A percentile compares a stretch with the other conserved stretches of the same genome.
phyloP scores from a whole-genome alignment of 2,888 invertebrate genomes.

The Incurvaria masculella region DNA sequence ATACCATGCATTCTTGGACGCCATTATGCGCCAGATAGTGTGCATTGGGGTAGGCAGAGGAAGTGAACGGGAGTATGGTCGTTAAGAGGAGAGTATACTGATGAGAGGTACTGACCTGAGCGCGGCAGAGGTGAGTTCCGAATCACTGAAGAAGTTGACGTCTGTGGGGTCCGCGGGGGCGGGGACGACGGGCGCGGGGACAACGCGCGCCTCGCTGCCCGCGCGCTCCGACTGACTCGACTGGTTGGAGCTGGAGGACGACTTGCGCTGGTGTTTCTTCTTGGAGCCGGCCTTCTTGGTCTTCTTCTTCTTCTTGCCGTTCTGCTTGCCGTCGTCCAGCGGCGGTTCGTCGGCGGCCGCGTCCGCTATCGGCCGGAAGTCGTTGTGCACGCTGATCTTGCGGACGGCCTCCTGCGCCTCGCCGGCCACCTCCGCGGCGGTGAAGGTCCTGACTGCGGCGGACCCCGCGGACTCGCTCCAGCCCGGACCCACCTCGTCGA shows the following conservation, averaged over 20 bases:
- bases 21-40: too few species aligned
- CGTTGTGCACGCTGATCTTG: conserved; percentile 61
- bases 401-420: conserved; percentile 54
- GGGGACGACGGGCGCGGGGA: conserved; percentile 24
- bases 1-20: too few species aligned
- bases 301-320: conserved; percentile 70
- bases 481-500: conserved; percentile 52
- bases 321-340: conserved; percentile 49
- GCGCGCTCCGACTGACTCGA: conserved; percentile 52
- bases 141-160: conserved; percentile 86
- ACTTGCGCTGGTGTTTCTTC: conserved; percentile 76
- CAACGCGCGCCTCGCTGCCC: conserved; percentile 38
- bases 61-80: too few species aligned
- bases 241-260: conserved; percentile 51
- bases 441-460: conserved; percentile 50
- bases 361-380: conserved; percentile 59
- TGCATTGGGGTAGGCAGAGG: too few species aligned
- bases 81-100: too few species aligned
- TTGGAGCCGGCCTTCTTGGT: conserved; percentile 76
- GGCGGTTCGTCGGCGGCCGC: conserved; percentile 22
- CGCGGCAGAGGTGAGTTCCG: conserved; percentile 70
- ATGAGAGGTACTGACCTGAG: conserved; percentile 46
- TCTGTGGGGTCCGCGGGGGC: conserved; percentile 37
- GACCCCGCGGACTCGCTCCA: conserved; percentile 52
- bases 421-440: conserved; percentile 45